A percentile compares a stretch with the other conserved stretches of the same genome.
Evolutionary conservation across 1,140 invertebrate species (phyloP).

Genomic region (Episyrphus balteatus): DNA sequence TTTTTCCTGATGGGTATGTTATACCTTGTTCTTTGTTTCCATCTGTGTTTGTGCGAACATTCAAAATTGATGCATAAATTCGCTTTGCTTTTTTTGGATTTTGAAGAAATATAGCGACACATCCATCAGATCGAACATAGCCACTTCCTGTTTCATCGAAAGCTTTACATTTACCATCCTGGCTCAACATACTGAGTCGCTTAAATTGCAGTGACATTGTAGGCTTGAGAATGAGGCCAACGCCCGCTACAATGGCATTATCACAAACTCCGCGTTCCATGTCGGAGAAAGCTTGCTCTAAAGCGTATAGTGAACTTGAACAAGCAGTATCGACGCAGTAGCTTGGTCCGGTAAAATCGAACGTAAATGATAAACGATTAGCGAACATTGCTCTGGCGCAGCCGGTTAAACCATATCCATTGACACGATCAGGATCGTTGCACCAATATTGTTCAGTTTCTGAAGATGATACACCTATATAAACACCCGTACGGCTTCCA

Average conservation of each 20-base stretch:
- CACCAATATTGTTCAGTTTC: conserved; percentile 79
- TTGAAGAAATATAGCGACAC: conserved; percentile 71
- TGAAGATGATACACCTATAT: conserved; percentile 75
- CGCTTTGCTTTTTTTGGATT: conserved; percentile 60
- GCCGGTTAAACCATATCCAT: conserved; percentile 87
- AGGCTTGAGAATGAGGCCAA: conserved; percentile 75
- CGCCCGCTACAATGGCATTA: conserved; percentile 81
- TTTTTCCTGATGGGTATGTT: conserved; percentile 76
- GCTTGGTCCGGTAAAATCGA: conserved; percentile 85
- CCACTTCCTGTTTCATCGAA: conserved; percentile 86
- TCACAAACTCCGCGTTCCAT: conserved; percentile 82
- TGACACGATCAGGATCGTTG: conserved; percentile 59
- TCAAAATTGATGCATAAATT: conserved; percentile 76
- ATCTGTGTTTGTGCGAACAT: conserved; percentile 81
- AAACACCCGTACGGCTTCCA: conserved; percentile 82
- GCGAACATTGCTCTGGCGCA: conserved; percentile 91
- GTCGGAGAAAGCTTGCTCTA: conserved; percentile 74
- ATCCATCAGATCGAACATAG: conserved; percentile 85
- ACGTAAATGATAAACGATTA: conserved; percentile 90
- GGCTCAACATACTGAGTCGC: conserved; percentile 78
- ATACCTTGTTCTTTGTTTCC: conserved; percentile 82
- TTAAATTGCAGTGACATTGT: conserved; percentile 86
- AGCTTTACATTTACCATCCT: conserved; percentile 81
- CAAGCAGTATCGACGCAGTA: conserved; percentile 92
- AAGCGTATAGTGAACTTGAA: conserved; percentile 80